Base-by-base conservation (phyloP, 2,888 invertebrate genomes). In the Iphiclides podalirius region DNA sequence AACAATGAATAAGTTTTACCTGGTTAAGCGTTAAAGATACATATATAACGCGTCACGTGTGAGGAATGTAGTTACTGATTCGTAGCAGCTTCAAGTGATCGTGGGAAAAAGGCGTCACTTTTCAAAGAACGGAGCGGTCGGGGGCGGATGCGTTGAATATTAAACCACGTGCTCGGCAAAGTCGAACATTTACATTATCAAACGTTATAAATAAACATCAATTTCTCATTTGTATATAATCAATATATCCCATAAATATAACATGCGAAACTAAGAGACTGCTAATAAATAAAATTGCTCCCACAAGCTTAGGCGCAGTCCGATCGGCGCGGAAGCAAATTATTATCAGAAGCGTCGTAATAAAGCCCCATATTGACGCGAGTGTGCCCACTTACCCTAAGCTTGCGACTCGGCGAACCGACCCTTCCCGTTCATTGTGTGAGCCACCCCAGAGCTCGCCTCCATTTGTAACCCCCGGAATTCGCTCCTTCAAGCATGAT, bases 401-500 rank as follows among this genome's bases (percentile, higher is more conserved):
- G 74, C 78, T 72, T 70, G 73, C 75, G 71, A 72, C 59, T 67
- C 70, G 66, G 69, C 63, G 66, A 64, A 65, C 75, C 82, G 82
- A 82, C 87, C 86, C 85, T 84, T 82, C 81, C 79, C 75, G 75
- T 74, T 79, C 76, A 82, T 86, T 84, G 86, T 86, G 81, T 76
- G 78, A 82, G 81, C 83, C 84, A 84, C 87, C 86, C 84, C 79
- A 80, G 77, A 80, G 78, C 72, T 85, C 76, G 80, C 81, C 80
- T 83, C 78, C 82, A 81, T 85, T 83, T 80, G 79, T 82, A 76
- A 81, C 85, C 87, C 86, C 78, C 78, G 82, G 86, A 87, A 82
- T 86, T 84, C 78, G 79, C 83, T 87, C 75, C 85, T 87, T 79
- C 75, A 79, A 78, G 75, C 81, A 86, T 87, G 88, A 86, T 84